phyloP scores from a whole-genome alignment of 2,113 vertebrate species.

The Apus apus region DNA sequence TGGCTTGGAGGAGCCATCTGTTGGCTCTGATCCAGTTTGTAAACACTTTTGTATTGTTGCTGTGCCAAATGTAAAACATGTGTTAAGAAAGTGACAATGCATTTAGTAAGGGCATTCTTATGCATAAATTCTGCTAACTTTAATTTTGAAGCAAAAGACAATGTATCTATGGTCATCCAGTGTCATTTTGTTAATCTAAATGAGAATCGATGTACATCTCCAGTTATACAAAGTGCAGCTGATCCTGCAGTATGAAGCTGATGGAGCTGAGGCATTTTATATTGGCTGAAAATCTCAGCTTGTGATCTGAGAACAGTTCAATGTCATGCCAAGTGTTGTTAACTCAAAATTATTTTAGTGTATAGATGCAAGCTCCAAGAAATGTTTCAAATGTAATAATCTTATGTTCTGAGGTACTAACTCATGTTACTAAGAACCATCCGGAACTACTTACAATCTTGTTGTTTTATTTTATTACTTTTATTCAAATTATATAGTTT shows the following conservation, averaged over 20 bases:
- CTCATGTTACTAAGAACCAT: neutral
- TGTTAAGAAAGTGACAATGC: constrained; percentile 22
- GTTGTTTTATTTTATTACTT: neutral
- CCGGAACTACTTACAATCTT: neutral
- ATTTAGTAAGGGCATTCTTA: constrained; percentile 9
- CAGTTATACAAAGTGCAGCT: neutral
- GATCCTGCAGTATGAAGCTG: neutral
- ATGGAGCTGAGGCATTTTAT: neutral
- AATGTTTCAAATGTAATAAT: neutral
- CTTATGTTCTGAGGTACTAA: neutral
- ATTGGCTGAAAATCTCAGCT: neutral
- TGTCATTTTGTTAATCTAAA: neutral
- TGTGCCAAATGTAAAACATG: constrained; percentile 48
- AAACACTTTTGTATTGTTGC: constrained; percentile 40
- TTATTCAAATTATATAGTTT: neutral
- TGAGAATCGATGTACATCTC: neutral
- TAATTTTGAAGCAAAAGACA: neutral
- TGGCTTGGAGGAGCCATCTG: constrained; percentile 27
- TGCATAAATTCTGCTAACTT: neutral
- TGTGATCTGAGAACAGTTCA: neutral
- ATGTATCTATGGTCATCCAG: neutral
- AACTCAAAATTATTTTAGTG: neutral
- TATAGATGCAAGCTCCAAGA: neutral
- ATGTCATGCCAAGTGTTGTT: neutral
- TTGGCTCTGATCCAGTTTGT: constrained; percentile 36